These are phyloP conservation scores for Gallinago solitaria DNA, from an alignment of 2,797 vertebrate genomes.

Conservation along the genomic window DNA sequence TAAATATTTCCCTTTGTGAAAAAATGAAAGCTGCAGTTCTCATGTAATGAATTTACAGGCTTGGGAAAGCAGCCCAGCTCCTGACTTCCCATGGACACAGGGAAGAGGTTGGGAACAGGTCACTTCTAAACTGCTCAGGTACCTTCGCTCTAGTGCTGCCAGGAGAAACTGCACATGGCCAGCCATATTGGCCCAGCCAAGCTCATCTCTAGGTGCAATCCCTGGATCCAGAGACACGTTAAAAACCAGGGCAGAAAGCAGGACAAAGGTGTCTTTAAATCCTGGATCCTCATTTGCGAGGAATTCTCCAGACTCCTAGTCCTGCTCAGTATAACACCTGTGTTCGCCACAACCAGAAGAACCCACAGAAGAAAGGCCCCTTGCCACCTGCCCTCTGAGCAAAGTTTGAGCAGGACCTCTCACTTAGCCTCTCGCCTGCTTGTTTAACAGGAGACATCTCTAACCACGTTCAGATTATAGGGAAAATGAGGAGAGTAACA, in stretches of 20 bases:
- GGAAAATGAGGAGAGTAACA: background rate
- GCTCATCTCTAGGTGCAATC: background rate
- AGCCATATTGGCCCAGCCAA: background rate
- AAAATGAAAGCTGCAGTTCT: background rate
- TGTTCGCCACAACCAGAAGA: fast-evolving
- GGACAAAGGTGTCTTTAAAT: background rate
- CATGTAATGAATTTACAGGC: background rate
- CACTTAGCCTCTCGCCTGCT: background rate
- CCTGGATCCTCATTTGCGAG: background rate
- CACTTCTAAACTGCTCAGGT: background rate
- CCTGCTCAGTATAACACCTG: background rate
- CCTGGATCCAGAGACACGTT: background rate
- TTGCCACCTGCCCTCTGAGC: fast-evolving
- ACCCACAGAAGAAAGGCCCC: background rate
- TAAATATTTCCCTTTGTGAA: background rate
- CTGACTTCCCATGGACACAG: background rate
- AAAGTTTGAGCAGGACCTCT: background rate
- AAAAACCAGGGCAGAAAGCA: background rate
- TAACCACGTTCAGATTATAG: background rate
- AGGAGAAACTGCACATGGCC: background rate
- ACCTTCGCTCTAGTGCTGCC: constrained; percentile 30
- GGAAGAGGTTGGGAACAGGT: background rate
- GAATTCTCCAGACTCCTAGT: background rate
- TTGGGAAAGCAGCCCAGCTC: background rate
- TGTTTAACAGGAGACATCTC: background rate